Evolutionary conservation across 2,113 vertebrate genomes (phyloP), one percentile per base, ranked within the genome.

Genomic region (Egretta garzetta): DNA sequence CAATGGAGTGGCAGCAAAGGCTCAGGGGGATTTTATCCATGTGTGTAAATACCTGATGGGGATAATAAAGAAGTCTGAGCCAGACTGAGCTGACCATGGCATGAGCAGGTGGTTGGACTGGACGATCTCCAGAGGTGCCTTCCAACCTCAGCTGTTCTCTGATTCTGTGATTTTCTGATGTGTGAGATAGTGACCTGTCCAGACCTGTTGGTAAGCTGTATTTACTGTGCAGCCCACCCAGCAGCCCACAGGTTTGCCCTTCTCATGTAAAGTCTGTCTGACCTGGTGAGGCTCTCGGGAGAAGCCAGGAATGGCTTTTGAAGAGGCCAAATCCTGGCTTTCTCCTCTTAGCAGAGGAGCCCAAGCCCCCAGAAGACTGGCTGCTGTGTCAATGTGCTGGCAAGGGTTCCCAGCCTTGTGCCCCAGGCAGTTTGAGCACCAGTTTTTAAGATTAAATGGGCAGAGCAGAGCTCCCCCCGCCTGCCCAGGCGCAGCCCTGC

Each of bases 351-450:
- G 35, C 26, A 82, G n/a, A 58, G 70, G 56, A 81, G 16, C 14
- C 66, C 35, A n/a, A 72, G 28, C 7, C 47, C 58, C 66, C 18
- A 37, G 76, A 81, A 37, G 4, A 19, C 45, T 20, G 63, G 4
- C 7, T 2, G 4, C 35, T 52, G 20, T 4, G 2, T 8, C 8
- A 5, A 33, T 0, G 0, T 27, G 23, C 58, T 66, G 84, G 37
- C 80, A 77, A 19, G 3, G 3, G 4, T 19, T 6, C 35, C 30
- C 2, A 73, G 59, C 16, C 75, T 4, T 9, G 53, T 4, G 22
- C 41, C 41, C 0, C 0, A 6, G 33, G 50, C 47, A 45, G 21
- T 39, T 3, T 5, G 41, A 66, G 22, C 45, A 30, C 5, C 16
- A 20, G 19, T 4, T 84, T 81, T 27, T 22, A 16, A 17, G 58